Base-by-base conservation (phyloP, 2,888 invertebrate genomes). In the Bombylius major region DNA sequence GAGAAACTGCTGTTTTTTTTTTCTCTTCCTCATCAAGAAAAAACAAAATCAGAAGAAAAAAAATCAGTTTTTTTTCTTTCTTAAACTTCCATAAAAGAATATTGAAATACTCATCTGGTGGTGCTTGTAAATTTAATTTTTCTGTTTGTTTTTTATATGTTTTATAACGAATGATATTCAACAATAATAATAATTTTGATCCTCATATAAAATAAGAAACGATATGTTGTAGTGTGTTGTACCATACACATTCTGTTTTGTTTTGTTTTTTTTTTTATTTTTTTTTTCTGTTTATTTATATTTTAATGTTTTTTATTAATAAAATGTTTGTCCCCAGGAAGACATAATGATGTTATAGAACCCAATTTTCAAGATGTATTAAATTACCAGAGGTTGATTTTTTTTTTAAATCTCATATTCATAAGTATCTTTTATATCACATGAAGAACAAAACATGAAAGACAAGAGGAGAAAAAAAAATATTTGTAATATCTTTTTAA, bases 261-360 rank as follows among this genome's bases (percentile, higher is more conserved):
- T 42, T 42, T 42, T 9, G 39, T 39, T n/a, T n/a, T n/a, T n/a
- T 39, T 9, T 11, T 11, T 8, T 8, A 11, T 39, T 5, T 42
- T 42, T 42, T 11, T 11, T 42, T 11, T 42, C 11, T 42, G 11
- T 42, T 42, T 36, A 36, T 6, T 8, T 36, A 9, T 36, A 8
- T 36, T 36, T 36, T 36, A 8, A 36, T 47, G 55, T 51, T 51
- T 51, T 36, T 47, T 55, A 47, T 51, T 51, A 50, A 45, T 50
- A 8, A 31, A 47, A 47, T 51, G 44, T 33, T 39, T 55, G 51
- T 55, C 55, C 51, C 55, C 47, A 47, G 51, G 51, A 55, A 55
- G 51, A 55, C 51, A 55, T 55, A 55, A 55, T 51, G 47, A 55
- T 55, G 51, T 55, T 51, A 55, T 55, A 47, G 55, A 55, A 55